phyloP scores from a whole-genome alignment of 2,888 invertebrate genomes.

The Patella ulyssiponensis region DNA sequence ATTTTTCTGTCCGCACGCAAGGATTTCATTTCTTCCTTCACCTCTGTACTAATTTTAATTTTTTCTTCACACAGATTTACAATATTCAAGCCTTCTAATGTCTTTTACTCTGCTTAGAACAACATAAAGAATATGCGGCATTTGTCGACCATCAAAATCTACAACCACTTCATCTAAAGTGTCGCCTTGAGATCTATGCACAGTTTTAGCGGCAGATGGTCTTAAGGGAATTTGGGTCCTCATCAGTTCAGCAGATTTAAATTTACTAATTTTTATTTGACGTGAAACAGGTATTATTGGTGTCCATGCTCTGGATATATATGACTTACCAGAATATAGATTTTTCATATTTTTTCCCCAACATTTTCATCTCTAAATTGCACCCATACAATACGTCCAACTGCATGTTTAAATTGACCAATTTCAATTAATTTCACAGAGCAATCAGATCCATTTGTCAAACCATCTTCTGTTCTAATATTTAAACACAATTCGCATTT shows the following conservation, averaged over 20 bases:
- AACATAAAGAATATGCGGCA: constrained; percentile 28
- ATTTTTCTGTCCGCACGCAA: too few species aligned
- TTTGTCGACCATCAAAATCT: constrained; percentile 20
- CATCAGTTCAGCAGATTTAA: constrained; percentile 13
- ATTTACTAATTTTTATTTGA: constrained; percentile 24
- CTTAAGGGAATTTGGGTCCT: constrained; percentile 35
- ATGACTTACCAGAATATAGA: constrained; percentile 5
- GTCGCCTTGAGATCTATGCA: constrained; percentile 34
- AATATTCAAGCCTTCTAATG: too few species aligned
- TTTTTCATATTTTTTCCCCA: constrained; percentile 24
- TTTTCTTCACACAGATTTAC: too few species aligned
- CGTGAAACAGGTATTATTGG: constrained; percentile 25
- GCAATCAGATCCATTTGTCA: constrained; percentile 43
- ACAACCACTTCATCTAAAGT: constrained; percentile 26
- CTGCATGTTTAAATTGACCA: constrained; percentile 13
- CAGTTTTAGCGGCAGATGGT: constrained; percentile 31
- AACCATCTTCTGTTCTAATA: constrained; percentile 39
- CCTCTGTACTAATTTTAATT: too few species aligned
- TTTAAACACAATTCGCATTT: constrained; percentile 37
- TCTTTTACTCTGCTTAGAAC: too few species aligned
- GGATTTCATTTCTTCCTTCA: too few species aligned
- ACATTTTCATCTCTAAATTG: constrained; percentile 27
- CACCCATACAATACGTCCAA: constrained; percentile 29
- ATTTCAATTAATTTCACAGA: constrained; percentile 27
- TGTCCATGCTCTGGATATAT: constrained; percentile 22